Conservation (phyloP, 2,113 vertebrate genomes). For the Osmerus eperlanus region DNA sequence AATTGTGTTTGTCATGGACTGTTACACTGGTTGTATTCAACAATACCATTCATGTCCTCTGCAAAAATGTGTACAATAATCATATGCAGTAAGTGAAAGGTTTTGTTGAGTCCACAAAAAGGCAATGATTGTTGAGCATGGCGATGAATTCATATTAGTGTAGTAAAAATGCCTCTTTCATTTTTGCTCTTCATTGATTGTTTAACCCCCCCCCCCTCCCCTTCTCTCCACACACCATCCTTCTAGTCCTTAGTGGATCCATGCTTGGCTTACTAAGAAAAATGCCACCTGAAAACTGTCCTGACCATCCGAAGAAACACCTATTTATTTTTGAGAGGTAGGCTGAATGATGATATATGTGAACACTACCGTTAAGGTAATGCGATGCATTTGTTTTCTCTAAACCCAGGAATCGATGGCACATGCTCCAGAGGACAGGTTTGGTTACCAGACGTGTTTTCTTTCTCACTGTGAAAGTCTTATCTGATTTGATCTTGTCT, state of each 20-base stretch:
- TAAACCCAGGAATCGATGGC: constrained; percentile 41
- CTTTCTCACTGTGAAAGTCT: background rate
- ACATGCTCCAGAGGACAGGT: background rate
- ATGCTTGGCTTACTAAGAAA: constrained; percentile 67
- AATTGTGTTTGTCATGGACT: constrained; percentile 55
- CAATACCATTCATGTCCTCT: constrained; percentile 42
- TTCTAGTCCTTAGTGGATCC: constrained; percentile 25
- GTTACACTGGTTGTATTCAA: constrained; percentile 50
- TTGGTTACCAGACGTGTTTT: background rate
- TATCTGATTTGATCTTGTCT: constrained; percentile 6
- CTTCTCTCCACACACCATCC: constrained; percentile 16
- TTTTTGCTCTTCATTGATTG: constrained; percentile 35
- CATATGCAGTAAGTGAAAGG: constrained; percentile 41
- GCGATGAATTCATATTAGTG: constrained; percentile 31
- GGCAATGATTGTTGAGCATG: constrained; percentile 1
- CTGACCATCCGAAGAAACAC: constrained; percentile 65
- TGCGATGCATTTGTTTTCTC: constrained; percentile 44
- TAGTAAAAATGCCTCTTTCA: constrained; percentile 25
- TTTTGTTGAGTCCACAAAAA: constrained; percentile 25
- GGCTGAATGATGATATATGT: constrained; percentile 79
- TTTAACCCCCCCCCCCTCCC: background rate
- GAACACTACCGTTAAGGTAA: constrained; percentile 59
- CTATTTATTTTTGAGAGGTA: constrained; percentile 76
- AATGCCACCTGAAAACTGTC: constrained; percentile 62
- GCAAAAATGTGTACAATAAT: constrained; percentile 44